Percentiles rank a stretch among this genome's conserved stretches.
Conservation (phyloP, 2,888 invertebrate genomes). For the Tetropium fuscum region DNA sequence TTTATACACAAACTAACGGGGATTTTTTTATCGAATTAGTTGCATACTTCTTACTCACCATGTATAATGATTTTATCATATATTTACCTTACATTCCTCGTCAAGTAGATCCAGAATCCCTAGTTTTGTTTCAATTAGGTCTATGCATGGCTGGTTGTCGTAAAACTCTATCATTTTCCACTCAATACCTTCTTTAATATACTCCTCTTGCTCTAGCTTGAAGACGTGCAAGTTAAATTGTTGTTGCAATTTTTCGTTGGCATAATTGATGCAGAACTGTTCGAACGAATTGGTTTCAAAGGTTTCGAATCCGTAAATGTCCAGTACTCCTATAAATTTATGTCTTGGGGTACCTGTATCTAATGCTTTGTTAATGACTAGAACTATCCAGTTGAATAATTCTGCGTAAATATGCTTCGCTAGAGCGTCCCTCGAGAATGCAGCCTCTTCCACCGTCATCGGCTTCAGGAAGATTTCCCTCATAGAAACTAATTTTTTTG, state of each 20-base stretch:
- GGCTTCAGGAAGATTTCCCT: slow-evolving; percentile 92
- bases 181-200: slow-evolving; percentile 95
- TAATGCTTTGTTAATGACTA: slow-evolving; percentile 87
- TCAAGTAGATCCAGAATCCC: slow-evolving; percentile 95
- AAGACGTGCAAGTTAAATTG: slow-evolving; percentile 99
- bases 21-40: too few relatives aligned
- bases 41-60: too few relatives aligned
- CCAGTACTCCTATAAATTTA: slow-evolving; percentile 87
- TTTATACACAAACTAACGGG: too few relatives aligned
- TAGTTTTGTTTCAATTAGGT: slow-evolving; percentile 94
- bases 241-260: slow-evolving; percentile 98
- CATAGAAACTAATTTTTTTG: slow-evolving; percentile 90
- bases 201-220: slow-evolving; percentile 98
- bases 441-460: slow-evolving; percentile 80
- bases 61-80: too few relatives aligned
- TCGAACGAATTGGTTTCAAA: slow-evolving; percentile 98
- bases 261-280: slow-evolving; percentile 99
- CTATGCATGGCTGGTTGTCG: slow-evolving; percentile 99
- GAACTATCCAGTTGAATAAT: slow-evolving; percentile 94
- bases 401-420: slow-evolving; percentile 95
- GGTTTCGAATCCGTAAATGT: slow-evolving; percentile 98
- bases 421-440: slow-evolving; percentile 91
- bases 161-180: slow-evolving; percentile 99
- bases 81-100: slow-evolving; percentile 91
- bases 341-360: slow-evolving; percentile 75